Percentiles rank a stretch among this genome's conserved stretches.
Conservation (phyloP, 2,113 vertebrate genomes). For the Drymodes brunneopygia region DNA sequence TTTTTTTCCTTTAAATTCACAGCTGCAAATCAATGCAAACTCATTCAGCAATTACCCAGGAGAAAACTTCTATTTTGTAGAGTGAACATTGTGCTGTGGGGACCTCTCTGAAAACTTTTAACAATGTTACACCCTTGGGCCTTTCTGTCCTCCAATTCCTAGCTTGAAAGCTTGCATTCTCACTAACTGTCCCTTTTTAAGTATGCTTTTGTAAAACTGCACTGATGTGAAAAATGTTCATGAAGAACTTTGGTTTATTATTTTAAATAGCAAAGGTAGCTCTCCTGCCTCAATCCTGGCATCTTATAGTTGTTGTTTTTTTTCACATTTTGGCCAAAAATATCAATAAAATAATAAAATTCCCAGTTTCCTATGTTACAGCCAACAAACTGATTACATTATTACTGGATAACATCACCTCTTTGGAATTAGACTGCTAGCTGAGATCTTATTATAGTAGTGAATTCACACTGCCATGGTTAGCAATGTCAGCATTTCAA, state of each 20-base stretch:
- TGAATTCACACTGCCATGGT: background rate
- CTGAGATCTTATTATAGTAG: background rate
- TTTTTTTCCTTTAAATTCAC: background rate
- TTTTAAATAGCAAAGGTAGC: slow-evolving; percentile 24
- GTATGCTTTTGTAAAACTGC: slow-evolving; percentile 21
- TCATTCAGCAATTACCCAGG: slow-evolving; percentile 26
- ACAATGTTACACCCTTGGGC: slow-evolving; percentile 50
- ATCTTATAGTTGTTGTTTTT: background rate
- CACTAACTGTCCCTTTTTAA: slow-evolving; percentile 37
- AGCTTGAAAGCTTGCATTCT: slow-evolving; percentile 17
- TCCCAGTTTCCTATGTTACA: slow-evolving; percentile 24
- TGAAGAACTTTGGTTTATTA: background rate
- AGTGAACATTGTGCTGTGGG: slow-evolving; percentile 14
- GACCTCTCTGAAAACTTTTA: slow-evolving; percentile 32
- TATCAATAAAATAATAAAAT: background rate
- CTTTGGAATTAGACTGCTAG: slow-evolving; percentile 37
- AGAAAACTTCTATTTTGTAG: slow-evolving; percentile 37
- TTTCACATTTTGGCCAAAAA: background rate
- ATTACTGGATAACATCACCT: slow-evolving; percentile 49
- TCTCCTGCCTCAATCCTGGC: background rate
- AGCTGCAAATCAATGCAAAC: slow-evolving; percentile 25
- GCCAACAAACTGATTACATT: slow-evolving; percentile 31
- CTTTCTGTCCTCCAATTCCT: slow-evolving; percentile 36
- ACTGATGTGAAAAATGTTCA: slow-evolving; percentile 26
- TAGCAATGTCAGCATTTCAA: slow-evolving; percentile 53